These are phyloP conservation scores for Aspidoscelis tigris DNA, from an alignment of 2,113 vertebrate species.

Conservation along the genomic window DNA sequence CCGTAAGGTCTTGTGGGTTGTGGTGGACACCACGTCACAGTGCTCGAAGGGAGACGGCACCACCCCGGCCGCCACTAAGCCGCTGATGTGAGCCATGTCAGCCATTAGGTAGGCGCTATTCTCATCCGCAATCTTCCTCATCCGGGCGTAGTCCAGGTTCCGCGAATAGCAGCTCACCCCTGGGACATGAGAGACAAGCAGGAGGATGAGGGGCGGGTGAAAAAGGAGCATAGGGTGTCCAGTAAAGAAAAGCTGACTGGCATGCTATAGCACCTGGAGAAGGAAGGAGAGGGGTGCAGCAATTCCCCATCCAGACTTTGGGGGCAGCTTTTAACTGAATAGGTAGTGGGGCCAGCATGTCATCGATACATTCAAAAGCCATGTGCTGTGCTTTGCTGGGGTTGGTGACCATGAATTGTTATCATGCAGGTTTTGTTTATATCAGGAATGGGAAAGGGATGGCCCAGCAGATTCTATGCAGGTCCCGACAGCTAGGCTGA, in stretches of 20 bases:
- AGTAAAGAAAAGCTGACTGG: background rate
- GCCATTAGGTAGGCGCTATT: slow-evolving; percentile 89
- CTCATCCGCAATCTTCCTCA: slow-evolving; percentile 87
- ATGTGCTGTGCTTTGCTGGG: background rate
- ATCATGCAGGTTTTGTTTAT: too few species aligned
- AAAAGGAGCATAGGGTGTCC: too few species aligned
- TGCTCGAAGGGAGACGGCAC: slow-evolving; percentile 92
- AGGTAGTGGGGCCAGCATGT: background rate
- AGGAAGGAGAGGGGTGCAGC: background rate
- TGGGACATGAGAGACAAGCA: slow-evolving; percentile 42
- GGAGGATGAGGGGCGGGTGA: background rate
- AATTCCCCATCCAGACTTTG: background rate
- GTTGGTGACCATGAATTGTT: background rate
- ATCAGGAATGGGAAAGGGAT: too few species aligned
- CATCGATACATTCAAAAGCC: background rate
- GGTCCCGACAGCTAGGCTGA: too few species aligned
- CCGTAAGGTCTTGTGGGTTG: slow-evolving; percentile 94
- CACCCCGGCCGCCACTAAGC: slow-evolving; percentile 88
- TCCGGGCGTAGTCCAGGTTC: slow-evolving; percentile 89
- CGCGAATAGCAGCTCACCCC: slow-evolving; percentile 95
- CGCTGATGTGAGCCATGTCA: slow-evolving; percentile 98
- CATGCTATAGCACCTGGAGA: background rate
- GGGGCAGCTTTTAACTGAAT: background rate
- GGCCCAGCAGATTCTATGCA: too few species aligned
- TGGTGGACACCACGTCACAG: slow-evolving; percentile 92